Evolutionary conservation across 2,888 invertebrate genomes (phyloP).

Genomic region (Acrobasis consociella): DNA sequence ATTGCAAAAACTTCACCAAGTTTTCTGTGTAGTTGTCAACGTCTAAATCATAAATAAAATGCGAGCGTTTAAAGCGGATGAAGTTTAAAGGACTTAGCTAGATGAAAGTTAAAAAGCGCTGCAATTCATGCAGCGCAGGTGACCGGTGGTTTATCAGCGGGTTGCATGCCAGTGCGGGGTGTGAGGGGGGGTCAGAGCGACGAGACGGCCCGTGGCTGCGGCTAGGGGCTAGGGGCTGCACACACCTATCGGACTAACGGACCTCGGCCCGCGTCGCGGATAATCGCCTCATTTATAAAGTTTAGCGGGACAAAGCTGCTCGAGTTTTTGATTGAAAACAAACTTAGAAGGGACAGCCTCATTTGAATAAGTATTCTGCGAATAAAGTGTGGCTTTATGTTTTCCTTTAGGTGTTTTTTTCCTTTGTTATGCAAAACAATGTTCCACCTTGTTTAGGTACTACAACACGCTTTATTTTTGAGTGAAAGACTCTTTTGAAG

Average conservation of each 20-base stretch:
- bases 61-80: constrained; percentile 69
- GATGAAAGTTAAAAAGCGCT: constrained; percentile 80
- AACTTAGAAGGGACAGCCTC: constrained; percentile 83
- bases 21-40: constrained; percentile 64
- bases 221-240: constrained; percentile 36
- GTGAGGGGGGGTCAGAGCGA: constrained; percentile 29
- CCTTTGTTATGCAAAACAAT: constrained; percentile 83
- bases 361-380: constrained; percentile 83
- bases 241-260: constrained; percentile 63
- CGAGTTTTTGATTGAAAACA: constrained; percentile 83
- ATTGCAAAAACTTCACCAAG: constrained; percentile 56
- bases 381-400: constrained; percentile 83
- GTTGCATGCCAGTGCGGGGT: constrained; percentile 52
- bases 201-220: constrained; percentile 28
- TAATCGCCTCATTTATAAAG: constrained; percentile 83
- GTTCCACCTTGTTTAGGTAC: constrained; percentile 83
- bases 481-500: constrained; percentile 83
- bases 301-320: constrained; percentile 81
- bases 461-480: constrained; percentile 83
- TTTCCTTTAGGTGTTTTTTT: constrained; percentile 82
- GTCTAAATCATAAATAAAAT: constrained; percentile 76
- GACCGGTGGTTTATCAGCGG: constrained; percentile 77
- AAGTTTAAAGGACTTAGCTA: constrained; percentile 76
- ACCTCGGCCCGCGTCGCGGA: constrained; percentile 62
- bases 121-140: constrained; percentile 81